Evolutionary conservation across 1,140 invertebrate genomes (phyloP).

Genomic region (Zaprionus ornatus): DNA sequence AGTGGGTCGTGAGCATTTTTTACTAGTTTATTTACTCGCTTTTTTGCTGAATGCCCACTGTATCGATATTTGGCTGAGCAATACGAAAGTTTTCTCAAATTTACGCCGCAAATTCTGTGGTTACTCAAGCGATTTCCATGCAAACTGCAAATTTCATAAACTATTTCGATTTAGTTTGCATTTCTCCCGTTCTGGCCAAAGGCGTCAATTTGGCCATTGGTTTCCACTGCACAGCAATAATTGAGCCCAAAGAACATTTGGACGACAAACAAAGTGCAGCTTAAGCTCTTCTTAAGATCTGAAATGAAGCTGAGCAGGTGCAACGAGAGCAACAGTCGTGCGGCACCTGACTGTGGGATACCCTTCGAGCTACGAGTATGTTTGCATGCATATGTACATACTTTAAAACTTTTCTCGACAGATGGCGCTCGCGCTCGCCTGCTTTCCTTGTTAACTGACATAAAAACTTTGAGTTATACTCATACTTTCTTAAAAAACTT

Average conservation of each 20-base stretch:
- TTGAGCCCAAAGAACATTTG: background rate
- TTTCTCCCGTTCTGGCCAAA: conserved; percentile 26
- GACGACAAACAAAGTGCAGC: background rate
- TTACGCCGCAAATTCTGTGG: conserved; percentile 30
- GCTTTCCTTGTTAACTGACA: too few relatives aligned
- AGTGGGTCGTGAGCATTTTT: conserved; percentile 5
- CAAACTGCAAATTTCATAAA: conserved; percentile 42
- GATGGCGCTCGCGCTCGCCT: too few relatives aligned
- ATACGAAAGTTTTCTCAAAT: conserved; percentile 66
- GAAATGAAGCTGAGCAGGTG: too few relatives aligned
- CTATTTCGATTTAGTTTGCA: conserved; percentile 44
- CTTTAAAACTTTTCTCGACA: too few relatives aligned
- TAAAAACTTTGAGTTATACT: too few relatives aligned
- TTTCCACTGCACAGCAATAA: background rate
- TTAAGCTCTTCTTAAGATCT: background rate
- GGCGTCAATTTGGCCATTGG: background rate
- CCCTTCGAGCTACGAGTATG: too few relatives aligned
- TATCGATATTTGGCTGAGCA: conserved; percentile 61
- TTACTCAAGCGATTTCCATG: conserved; percentile 49
- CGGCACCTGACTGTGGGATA: too few relatives aligned
- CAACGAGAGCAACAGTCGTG: too few relatives aligned
- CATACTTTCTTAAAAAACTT: too few relatives aligned
- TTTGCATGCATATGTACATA: too few relatives aligned
- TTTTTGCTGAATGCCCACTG: conserved; percentile 55
- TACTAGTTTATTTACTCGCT: conserved; percentile 34